These are phyloP conservation scores for Copidosoma aretas DNA, from an alignment of 2,888 invertebrate genomes.

Conservation along the genomic window DNA sequence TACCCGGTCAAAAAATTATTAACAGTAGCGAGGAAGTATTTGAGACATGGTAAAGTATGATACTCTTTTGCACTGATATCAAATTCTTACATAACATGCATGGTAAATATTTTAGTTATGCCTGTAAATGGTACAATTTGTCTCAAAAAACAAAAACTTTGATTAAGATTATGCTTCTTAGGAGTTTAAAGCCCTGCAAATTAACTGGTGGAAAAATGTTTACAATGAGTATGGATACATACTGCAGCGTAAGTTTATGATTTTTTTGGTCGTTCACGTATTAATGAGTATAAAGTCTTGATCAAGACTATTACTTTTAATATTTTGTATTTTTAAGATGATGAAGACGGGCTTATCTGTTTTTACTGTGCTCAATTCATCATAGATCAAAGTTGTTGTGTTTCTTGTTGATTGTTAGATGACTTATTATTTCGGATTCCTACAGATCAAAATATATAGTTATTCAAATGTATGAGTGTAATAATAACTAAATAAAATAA, in stretches of 20 bases:
- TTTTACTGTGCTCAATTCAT: conserved; percentile 7
- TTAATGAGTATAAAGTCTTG: neutral
- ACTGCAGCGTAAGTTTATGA: conserved; percentile 12
- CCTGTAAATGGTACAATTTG: conserved; percentile 29
- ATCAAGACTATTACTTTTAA: neutral
- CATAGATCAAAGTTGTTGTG: too few species aligned
- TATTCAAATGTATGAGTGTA: too few species aligned
- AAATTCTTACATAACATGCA: neutral
- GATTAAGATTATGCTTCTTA: conserved; percentile 20
- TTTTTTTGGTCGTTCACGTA: neutral
- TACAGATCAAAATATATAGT: too few species aligned
- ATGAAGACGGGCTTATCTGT: conserved; percentile 11
- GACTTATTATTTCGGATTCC: too few species aligned
- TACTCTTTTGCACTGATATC: neutral
- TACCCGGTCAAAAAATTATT: conserved; percentile 30
- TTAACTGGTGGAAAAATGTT: conserved; percentile 31
- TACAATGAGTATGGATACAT: conserved; percentile 26
- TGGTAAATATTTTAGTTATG: conserved; percentile 12
- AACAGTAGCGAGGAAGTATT: conserved; percentile 19
- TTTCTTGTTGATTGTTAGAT: too few species aligned
- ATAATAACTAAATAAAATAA: too few species aligned
- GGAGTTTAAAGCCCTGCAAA: conserved; percentile 13
- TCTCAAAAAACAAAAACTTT: conserved; percentile 10
- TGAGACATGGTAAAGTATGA: conserved; percentile 7
- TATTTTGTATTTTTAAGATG: conserved; percentile 1